Base-by-base conservation (phyloP, 2,797 vertebrate species). In the Acipenser ruthenus region DNA sequence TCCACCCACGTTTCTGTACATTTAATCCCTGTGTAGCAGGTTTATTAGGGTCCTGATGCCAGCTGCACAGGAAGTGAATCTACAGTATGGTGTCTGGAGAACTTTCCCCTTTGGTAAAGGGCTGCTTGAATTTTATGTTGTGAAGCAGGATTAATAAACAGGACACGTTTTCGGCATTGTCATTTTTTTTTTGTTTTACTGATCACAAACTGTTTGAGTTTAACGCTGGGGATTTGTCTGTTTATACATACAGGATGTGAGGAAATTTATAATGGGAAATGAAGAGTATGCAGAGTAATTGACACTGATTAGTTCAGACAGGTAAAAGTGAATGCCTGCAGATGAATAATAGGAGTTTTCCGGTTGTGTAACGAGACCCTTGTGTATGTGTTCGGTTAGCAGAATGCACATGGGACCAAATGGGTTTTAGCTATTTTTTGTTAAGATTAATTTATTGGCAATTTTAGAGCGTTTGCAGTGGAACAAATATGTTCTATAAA, bases 281-380 rank as follows among this genome's bases (percentile, higher is more conserved):
- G 12, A 55, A 12, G 10, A 55, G 53, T 55, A 55, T 55, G 60
- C 6, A 10, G 10, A 62, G 8, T 62, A 62, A 60, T 62, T 47
- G 60, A 62, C 15, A 48, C 60, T 23, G 60, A 62, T 62, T 48
- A 7, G 12, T 62, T 62, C 12, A 15, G 55, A 52, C 59, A 68
- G 51, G n/a, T 37, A 37, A 49, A 68, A 68, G 18, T 50, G 12
- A 67, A 67, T 37, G 15, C 23, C 53, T 67, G 18, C 55, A 64
- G 37, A 37, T 37, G 37, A 37, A 37, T 37, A 37, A 37, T 37
- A 37, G 37, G 37, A 37, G 37, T 37, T 37, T 37, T 37, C 37
- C 37, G 5, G 12, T 60, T 51, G 63, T 59, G 58, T 52, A 37
- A 53, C 9, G 48, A 50, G 50, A 62, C 15, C 7, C 18, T 52